Evolutionary conservation across 1,140 invertebrate species (phyloP).

Genomic region (Periplaneta americana): DNA sequence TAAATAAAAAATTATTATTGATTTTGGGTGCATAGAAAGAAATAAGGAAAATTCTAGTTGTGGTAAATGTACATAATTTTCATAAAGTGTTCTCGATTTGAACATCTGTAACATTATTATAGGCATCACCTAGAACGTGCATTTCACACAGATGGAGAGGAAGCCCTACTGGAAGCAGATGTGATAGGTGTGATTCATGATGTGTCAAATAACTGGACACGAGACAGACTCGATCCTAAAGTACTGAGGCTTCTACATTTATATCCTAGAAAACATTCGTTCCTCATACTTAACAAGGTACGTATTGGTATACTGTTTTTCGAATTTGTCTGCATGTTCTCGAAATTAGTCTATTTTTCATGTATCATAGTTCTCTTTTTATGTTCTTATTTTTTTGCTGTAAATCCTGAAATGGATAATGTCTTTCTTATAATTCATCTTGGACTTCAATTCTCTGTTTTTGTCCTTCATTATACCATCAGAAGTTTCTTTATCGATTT

Average conservation of each 20-base stretch:
- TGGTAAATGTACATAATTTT: too few relatives aligned
- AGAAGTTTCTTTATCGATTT: too few relatives aligned
- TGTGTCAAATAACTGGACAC: slow-evolving; percentile 61
- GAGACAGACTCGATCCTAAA: slow-evolving; percentile 58
- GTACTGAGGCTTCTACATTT: slow-evolving; percentile 61
- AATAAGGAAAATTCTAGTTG: too few relatives aligned
- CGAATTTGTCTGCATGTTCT: too few relatives aligned
- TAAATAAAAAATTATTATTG: too few relatives aligned
- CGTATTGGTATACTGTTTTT: too few relatives aligned
- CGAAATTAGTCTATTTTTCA: background rate
- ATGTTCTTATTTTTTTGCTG: background rate
- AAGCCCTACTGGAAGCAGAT: slow-evolving; percentile 66
- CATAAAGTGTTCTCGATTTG: too few relatives aligned
- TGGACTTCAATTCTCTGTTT: too few relatives aligned
- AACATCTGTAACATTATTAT: too few relatives aligned
- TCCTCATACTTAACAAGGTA: slow-evolving; percentile 88
- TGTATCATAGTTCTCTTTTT: background rate
- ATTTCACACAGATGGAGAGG: slow-evolving; percentile 58
- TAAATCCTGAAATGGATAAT: background rate
- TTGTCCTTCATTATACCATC: too few relatives aligned
- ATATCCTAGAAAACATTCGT: slow-evolving; percentile 56
- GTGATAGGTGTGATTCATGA: slow-evolving; percentile 83
- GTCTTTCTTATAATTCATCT: slow-evolving; percentile 14
- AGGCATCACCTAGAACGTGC: slow-evolving; percentile 58
- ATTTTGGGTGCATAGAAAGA: too few relatives aligned